phyloP scores from a whole-genome alignment of 92 coral and sea anemone genomes.

The Epizoanthus rinbou region DNA sequence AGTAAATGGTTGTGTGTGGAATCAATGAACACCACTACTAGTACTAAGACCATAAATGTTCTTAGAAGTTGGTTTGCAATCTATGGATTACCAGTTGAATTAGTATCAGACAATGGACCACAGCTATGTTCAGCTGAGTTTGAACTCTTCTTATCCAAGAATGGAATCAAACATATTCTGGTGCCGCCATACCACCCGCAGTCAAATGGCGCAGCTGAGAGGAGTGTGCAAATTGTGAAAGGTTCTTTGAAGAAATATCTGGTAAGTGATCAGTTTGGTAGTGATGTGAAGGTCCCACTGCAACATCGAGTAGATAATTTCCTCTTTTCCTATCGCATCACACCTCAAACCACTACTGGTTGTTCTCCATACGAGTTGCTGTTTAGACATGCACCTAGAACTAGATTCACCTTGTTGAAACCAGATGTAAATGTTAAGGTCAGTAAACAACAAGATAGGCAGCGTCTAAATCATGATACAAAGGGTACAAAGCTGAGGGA shows the following conservation, averaged over 20 bases:
- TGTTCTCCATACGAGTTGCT: slow-evolving; percentile 33
- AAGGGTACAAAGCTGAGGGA: slow-evolving; percentile 26
- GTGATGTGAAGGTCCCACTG: slow-evolving; percentile 45
- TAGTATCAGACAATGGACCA: slow-evolving; percentile 54
- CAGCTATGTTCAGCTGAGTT: slow-evolving; percentile 45
- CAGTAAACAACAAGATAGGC: slow-evolving; percentile 27
- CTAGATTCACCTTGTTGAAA: slow-evolving; percentile 36
- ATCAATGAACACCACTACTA: slow-evolving; percentile 34
- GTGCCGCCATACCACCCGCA: slow-evolving; percentile 21
- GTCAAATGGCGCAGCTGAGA: slow-evolving; percentile 38
- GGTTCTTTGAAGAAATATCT: slow-evolving; percentile 21
- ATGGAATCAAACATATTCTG: slow-evolving; percentile 41
- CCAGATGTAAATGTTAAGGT: slow-evolving; percentile 31
- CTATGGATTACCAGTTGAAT: slow-evolving; percentile 47
- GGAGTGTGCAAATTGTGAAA: slow-evolving; percentile 39
- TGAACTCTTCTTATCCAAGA: slow-evolving; percentile 37
- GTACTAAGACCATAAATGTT: slow-evolving; percentile 17
- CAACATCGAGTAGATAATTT: slow-evolving; percentile 47
- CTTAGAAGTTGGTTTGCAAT: slow-evolving; percentile 41
- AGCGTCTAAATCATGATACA: background rate
- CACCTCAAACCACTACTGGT: slow-evolving; percentile 50
- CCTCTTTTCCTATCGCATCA: slow-evolving; percentile 46
- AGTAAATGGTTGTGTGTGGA: slow-evolving; percentile 32
- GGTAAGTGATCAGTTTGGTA: slow-evolving; percentile 24
- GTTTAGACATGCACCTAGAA: slow-evolving; percentile 42